Evolutionary conservation across 2,797 vertebrate genomes (phyloP), one percentile per base, ranked within the genome.

Genomic region (Malurus splendens): DNA sequence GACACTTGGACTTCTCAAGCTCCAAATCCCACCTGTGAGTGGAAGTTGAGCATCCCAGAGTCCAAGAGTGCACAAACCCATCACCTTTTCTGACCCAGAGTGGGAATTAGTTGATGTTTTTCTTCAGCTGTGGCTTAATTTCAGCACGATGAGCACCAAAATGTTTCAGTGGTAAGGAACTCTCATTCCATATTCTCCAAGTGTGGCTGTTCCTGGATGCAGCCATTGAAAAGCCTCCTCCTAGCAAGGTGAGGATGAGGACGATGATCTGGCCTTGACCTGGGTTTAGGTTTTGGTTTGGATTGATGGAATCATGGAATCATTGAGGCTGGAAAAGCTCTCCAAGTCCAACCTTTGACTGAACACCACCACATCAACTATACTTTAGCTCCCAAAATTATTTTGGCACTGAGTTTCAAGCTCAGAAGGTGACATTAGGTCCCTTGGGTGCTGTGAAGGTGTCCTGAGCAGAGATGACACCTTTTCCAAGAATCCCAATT

Each of bases 311-410:
- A 50, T 14, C 15, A 3, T 19, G 13, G 41, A 73, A 60, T 25
- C 28, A 2, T 0, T 50, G 14, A 32, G 11, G 14, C 12, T 25
- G 14, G n/a, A 62, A 68, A 38, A 68, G 14, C 11, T 68, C 44
- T 30, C 17, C 14, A 18, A 32, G 19, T 14, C 17, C 42, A 38
- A 12, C 17, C 12, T 75, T 39, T 30, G 19, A 38, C 8, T 0
- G 0, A 50, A 18, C 19, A 13, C 27, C 13, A 15, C 9, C 18
- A 9, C 16, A 10, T 32, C 27, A 30, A 55, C 13, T 0, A 0
- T 27, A 33, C 48, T 68, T 68, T 20, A 50, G 5, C 19, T 82
- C 32, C 45, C 18, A 7, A 59, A 20, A 14, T 45, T 50, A 24
- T 67, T 16, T 45, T 45, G 36, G 4, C 10, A 6, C 23, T 5